Percentiles rank a stretch among this genome's conserved stretches.
These are phyloP conservation scores for Dasyornis broadbenti DNA, from an alignment of 2,113 vertebrate genomes.

Conservation along the genomic window DNA sequence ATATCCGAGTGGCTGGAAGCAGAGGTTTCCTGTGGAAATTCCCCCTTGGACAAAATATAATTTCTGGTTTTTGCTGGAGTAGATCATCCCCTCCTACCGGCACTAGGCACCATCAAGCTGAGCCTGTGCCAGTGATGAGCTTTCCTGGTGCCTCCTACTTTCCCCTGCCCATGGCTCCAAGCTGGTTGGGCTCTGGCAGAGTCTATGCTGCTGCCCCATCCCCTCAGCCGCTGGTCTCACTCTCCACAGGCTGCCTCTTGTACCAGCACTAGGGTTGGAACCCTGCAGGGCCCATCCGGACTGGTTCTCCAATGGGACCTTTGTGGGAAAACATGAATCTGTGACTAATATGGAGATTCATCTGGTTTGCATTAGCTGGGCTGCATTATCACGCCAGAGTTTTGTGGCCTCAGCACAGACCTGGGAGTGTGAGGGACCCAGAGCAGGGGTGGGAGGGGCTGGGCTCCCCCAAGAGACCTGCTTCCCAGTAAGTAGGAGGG, in stretches of 20 bases:
- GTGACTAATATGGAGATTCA: conserved; percentile 18
- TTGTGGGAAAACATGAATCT: background rate
- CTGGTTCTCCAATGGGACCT: background rate
- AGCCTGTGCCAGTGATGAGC: background rate
- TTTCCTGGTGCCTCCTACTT: background rate
- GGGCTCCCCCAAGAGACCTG: background rate
- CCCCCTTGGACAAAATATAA: background rate
- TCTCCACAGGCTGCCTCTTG: background rate
- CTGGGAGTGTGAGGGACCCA: background rate
- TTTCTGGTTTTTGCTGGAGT: background rate
- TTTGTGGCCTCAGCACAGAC: background rate
- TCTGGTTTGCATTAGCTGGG: background rate
- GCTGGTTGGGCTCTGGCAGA: background rate
- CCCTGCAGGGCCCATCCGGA: accelerated
- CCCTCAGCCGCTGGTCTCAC: accelerated
- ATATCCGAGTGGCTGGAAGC: background rate
- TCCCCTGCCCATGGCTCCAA: accelerated
- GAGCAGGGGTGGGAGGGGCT: background rate
- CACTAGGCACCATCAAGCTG: accelerated
- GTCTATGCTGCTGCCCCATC: background rate
- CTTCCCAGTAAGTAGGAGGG: background rate
- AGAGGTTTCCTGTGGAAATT: conserved; percentile 40
- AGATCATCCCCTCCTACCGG: background rate
- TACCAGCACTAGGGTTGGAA: background rate
- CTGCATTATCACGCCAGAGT: background rate